These are phyloP conservation scores for Atta cephalotes DNA, from an alignment of 1,140 invertebrate species.

Conservation along the genomic window DNA sequence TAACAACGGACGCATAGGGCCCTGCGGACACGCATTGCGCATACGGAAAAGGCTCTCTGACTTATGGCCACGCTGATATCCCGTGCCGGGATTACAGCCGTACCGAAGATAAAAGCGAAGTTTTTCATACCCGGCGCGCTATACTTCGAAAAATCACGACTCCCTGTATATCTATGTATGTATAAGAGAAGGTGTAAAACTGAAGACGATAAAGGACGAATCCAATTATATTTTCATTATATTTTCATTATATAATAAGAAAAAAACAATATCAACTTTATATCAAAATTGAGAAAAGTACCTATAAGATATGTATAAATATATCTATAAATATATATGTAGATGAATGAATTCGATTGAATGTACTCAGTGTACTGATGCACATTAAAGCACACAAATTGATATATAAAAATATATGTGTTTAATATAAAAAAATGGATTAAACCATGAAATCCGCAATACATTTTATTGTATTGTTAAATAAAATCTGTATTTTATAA, in stretches of 20 bases:
- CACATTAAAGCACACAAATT: too few relatives aligned
- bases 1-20: conserved; percentile 76
- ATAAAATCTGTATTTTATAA: too few relatives aligned
- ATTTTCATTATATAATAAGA: neutral
- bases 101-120: conserved; percentile 31
- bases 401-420: too few relatives aligned
- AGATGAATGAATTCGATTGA: too few relatives aligned
- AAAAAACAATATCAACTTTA: neutral
- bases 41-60: conserved; percentile 78
- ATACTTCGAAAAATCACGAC: conserved; percentile 18
- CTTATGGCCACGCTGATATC: conserved; percentile 64
- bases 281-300: neutral
- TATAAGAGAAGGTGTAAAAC: neutral
- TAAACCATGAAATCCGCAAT: too few relatives aligned
- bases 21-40: conserved; percentile 72
- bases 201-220: neutral
- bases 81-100: conserved; percentile 55
- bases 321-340: too few relatives aligned
- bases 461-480: too few relatives aligned
- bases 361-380: too few relatives aligned
- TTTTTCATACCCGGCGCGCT: conserved; percentile 15
- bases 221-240: neutral
- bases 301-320: too few relatives aligned
- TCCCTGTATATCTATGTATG: neutral
- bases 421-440: too few relatives aligned